phyloP scores from a whole-genome alignment of 2,888 invertebrate genomes.

The Ctenicera cuprea region DNA sequence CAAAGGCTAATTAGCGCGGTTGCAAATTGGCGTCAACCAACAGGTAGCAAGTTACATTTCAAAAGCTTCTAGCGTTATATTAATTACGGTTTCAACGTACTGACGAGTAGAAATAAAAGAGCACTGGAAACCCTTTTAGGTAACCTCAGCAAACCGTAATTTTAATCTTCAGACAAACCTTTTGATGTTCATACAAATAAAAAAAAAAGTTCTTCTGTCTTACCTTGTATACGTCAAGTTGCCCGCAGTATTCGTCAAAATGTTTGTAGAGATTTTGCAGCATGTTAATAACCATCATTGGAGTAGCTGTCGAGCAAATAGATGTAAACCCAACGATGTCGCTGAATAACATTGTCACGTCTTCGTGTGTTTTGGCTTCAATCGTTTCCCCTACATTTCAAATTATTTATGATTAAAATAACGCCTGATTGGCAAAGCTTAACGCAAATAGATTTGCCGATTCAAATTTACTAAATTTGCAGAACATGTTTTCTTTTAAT shows the following conservation, averaged over 20 bases:
- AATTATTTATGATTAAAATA: neutral
- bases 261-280: conserved; percentile 94
- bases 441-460: conserved; percentile 2
- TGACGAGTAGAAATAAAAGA: neutral
- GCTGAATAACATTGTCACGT: conserved; percentile 96
- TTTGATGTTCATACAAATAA: neutral
- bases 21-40: conserved; percentile 1
- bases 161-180: neutral
- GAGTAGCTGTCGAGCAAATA: conserved; percentile 95
- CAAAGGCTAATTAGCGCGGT: neutral
- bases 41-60: conserved; percentile 3
- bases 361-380: conserved; percentile 93
- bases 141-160: no score
- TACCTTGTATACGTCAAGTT: conserved; percentile 96
- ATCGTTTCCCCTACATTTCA: conserved; percentile 84
- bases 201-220: conserved; percentile 34
- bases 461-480: neutral
- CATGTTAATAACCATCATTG: conserved; percentile 97
- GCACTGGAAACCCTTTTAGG: no score
- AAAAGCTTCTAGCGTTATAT: neutral
- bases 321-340: conserved; percentile 98
- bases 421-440: neutral
- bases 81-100: neutral
- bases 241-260: conserved; percentile 94
- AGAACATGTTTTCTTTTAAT: conserved; percentile 28